Evolutionary conservation across 2,113 vertebrate species (phyloP).

Genomic region (Onychostruthus taczanowskii): DNA sequence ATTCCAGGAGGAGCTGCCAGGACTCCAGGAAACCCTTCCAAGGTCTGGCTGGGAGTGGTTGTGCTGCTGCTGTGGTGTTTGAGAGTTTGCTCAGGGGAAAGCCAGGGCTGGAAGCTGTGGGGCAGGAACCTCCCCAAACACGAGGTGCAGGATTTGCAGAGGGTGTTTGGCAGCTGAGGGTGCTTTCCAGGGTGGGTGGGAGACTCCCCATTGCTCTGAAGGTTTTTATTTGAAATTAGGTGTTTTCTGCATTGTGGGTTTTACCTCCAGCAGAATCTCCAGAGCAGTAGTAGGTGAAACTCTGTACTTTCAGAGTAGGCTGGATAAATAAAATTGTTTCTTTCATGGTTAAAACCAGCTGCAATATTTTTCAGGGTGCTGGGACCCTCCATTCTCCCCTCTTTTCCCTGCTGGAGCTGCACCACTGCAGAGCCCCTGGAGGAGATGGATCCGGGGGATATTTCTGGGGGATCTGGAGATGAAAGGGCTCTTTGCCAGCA

Average conservation of each 20-base stretch:
- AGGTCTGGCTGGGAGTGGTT: background rate
- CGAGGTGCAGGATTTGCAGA: background rate
- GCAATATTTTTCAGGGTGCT: too few relatives aligned
- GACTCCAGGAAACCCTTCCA: background rate
- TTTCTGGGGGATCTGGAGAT: background rate
- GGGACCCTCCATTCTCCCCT: background rate
- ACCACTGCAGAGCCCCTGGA: background rate
- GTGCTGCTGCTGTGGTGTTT: background rate
- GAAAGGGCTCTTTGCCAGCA: background rate
- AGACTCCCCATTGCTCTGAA: background rate
- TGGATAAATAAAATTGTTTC: background rate
- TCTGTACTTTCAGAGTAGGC: background rate
- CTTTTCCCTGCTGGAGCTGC: background rate
- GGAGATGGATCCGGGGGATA: background rate
- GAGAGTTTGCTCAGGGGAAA: background rate
- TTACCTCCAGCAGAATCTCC: background rate
- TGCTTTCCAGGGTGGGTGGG: background rate
- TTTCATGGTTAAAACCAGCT: background rate
- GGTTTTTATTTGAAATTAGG: background rate
- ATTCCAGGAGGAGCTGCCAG: background rate
- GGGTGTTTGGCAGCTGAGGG: background rate
- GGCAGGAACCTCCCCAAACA: background rate
- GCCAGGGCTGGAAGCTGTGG: background rate
- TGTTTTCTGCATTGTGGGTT: background rate
- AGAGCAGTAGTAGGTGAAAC: background rate